A percentile compares a stretch with the other conserved stretches of the same genome.
Evolutionary conservation across 2,113 vertebrate species (phyloP).

Genomic region (Capra hircus): DNA sequence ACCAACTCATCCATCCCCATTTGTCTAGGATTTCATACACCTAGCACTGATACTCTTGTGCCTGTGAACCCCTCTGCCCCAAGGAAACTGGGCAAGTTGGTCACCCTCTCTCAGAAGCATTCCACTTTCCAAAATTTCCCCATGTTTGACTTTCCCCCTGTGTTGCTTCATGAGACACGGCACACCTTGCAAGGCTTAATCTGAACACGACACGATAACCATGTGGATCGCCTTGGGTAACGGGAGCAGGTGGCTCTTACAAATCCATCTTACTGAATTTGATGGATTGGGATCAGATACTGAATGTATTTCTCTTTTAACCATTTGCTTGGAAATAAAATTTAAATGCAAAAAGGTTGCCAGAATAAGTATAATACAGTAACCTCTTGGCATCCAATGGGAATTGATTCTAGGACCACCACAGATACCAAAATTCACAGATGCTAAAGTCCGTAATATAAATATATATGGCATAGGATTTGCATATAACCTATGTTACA

Average conservation of each 20-base stretch:
- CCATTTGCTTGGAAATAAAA: not conserved
- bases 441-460: not conserved
- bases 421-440: not conserved
- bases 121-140: not conserved
- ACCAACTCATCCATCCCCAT: not conserved
- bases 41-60: not conserved
- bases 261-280: not conserved
- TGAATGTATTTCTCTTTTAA: not conserved
- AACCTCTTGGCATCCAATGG: not conserved
- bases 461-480: not conserved
- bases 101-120: not conserved
- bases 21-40: not conserved
- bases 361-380: not conserved
- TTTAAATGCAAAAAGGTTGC: not conserved
- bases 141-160: not conserved
- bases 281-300: not conserved
- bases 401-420: not conserved
- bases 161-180: not conserved
- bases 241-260: not conserved
- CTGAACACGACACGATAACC: not conserved
- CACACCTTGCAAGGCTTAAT: not conserved
- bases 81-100: not conserved
- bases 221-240: accelerated
- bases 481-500: not conserved
- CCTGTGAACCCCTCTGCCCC: not conserved